phyloP scores from a whole-genome alignment of 23 tunicate genomes.

The Halocynthia aurantium region DNA sequence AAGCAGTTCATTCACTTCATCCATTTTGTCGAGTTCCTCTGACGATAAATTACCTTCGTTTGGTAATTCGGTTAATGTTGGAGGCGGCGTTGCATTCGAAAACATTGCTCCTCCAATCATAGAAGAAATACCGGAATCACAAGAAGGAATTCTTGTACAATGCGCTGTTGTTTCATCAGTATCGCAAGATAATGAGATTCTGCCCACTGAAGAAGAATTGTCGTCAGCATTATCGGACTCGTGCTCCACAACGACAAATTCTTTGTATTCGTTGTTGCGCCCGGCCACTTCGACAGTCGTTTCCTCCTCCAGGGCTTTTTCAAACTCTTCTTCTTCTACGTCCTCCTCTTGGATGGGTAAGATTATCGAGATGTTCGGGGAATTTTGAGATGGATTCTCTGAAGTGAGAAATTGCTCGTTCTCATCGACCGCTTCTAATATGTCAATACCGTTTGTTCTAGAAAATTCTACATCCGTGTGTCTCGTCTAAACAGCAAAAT shows the following conservation, averaged over 20 bases:
- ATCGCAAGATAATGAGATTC: slow-evolving; percentile 1
- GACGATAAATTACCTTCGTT: too few species aligned
- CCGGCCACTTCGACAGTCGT: too few species aligned
- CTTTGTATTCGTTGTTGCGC: neutral
- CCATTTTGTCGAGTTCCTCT: too few species aligned
- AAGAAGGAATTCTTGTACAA: slow-evolving; percentile 11
- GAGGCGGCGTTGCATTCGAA: too few species aligned
- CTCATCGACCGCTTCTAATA: neutral
- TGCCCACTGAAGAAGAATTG: neutral
- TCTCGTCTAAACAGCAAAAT: too few species aligned
- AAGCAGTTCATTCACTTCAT: too few species aligned
- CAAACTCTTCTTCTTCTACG: slow-evolving; percentile 48
- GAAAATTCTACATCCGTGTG: too few species aligned
- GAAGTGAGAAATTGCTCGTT: slow-evolving; percentile 9
- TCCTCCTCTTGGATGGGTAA: slow-evolving; percentile 36
- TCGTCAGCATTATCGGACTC: neutral
- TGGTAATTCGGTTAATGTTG: too few species aligned
- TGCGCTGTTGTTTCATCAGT: neutral
- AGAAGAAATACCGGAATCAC: slow-evolving; percentile 17
- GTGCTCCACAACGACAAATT: neutral
- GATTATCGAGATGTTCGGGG: neutral
- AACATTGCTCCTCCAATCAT: neutral
- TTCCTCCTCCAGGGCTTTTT: slow-evolving; percentile 43
- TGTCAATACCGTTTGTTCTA: neutral
- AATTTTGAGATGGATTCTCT: neutral